phyloP scores from a whole-genome alignment of 2,113 vertebrate genomes.

The Ursus arctos region DNA sequence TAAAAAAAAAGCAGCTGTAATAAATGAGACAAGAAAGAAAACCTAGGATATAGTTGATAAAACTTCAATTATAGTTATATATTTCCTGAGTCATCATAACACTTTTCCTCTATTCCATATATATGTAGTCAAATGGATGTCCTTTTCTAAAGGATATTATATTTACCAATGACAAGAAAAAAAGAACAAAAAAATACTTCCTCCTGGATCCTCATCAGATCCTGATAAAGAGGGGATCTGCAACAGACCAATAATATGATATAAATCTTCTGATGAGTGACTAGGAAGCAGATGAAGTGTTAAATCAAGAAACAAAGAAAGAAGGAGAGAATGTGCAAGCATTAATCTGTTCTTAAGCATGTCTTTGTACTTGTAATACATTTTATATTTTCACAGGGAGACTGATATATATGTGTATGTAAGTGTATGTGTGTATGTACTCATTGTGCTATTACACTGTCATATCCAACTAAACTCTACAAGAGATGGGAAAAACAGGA shows the following conservation, averaged over 20 bases:
- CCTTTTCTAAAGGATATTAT: not conserved
- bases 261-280: conserved; percentile 2
- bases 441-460: not conserved
- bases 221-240: not conserved
- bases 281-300: not conserved
- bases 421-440: not conserved
- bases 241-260: not conserved
- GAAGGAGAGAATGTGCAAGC: not conserved
- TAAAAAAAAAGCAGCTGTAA: not conserved
- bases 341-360: not conserved
- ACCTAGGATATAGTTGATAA: not conserved
- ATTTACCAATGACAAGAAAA: conserved; percentile 17
- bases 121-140: not conserved
- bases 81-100: not conserved
- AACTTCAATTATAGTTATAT: not conserved
- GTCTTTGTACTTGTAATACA: not conserved
- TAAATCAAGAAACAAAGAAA: not conserved
- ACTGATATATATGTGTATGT: not conserved
- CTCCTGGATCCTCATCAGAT: not conserved
- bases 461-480: not conserved
- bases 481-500: not conserved
- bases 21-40: conserved; percentile 14
- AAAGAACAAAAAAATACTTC: not conserved
- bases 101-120: not conserved
- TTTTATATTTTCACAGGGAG: conserved; percentile 22